These are phyloP conservation scores for Aporophyla nigra DNA, from an alignment of 2,888 invertebrate genomes.

Conservation along the genomic window DNA sequence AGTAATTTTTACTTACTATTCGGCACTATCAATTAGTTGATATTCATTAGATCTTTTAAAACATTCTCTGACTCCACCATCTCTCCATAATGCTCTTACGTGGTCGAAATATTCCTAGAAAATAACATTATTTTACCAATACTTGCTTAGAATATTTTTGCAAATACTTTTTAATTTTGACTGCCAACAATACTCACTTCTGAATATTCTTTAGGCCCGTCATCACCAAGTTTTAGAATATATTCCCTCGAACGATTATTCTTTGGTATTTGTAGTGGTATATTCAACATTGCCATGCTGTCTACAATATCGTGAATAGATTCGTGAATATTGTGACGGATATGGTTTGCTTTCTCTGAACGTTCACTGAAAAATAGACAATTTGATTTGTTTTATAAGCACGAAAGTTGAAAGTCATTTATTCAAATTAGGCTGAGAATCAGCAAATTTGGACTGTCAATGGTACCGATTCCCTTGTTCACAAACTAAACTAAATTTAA, in stretches of 20 bases:
- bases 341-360: constrained; percentile 92
- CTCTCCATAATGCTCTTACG: constrained; percentile 93
- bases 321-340: constrained; percentile 94
- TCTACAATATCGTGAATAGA: constrained; percentile 93
- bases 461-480: too few relatives aligned
- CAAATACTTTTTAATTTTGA: background rate
- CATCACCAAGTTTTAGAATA: constrained; percentile 88
- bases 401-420: background rate
- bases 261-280: constrained; percentile 87
- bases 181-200: constrained; percentile 83
- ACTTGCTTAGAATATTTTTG: background rate
- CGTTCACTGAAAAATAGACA: constrained; percentile 91
- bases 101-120: constrained; percentile 94
- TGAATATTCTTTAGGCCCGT: constrained; percentile 89
- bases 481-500: too few relatives aligned
- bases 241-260: constrained; percentile 83
- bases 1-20: constrained; percentile 92
- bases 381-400: background rate
- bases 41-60: constrained; percentile 94
- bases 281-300: constrained; percentile 90
- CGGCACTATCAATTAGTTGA: constrained; percentile 95
- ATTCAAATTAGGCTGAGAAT: background rate
- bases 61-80: constrained; percentile 93
- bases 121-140: background rate
- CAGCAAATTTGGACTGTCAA: background rate